These are phyloP conservation scores for Procambarus virginalis DNA, from an alignment of 1,140 invertebrate species.

Conservation along the genomic window DNA sequence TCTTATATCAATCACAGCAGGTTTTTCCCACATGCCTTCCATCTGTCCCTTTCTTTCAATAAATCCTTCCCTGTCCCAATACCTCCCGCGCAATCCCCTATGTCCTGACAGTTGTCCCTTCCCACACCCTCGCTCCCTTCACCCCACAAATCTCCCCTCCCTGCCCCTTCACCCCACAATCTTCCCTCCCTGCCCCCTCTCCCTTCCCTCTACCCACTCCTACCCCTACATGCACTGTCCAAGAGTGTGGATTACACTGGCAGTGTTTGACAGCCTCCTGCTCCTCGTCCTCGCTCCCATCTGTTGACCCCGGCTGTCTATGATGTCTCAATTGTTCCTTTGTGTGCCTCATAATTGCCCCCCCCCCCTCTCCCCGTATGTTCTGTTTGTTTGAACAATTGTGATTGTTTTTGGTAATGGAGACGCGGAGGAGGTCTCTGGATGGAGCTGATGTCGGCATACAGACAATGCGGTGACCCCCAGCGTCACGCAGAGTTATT, in stretches of 20 bases:
- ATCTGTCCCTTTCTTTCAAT: too few species aligned
- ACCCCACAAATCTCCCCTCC: too few species aligned
- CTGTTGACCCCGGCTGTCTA: constrained; percentile 32
- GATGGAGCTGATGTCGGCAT: constrained; percentile 1
- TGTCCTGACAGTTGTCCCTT: not conserved
- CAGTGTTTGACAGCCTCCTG: not conserved
- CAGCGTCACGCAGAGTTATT: not conserved
- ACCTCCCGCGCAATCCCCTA: not conserved
- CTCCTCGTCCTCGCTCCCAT: constrained; percentile 1
- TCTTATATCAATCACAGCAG: too few species aligned
- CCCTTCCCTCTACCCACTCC: not conserved
- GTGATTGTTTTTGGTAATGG: constrained; percentile 41
- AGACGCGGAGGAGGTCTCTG: constrained; percentile 11
- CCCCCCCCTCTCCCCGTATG: not conserved
- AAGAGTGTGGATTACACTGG: constrained; percentile 32
- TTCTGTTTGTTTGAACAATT: constrained; percentile 29
- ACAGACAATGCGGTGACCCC: not conserved
- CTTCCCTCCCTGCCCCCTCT: not conserved
- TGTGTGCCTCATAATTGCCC: constrained; percentile 4
- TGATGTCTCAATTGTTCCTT: constrained; percentile 55
- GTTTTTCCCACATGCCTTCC: too few species aligned
- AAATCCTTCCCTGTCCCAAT: too few species aligned
- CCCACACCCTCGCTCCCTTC: not conserved
- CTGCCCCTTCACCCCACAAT: not conserved
- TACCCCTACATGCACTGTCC: not conserved